These are phyloP conservation scores for Porites divaricata DNA, from an alignment of 92 coral and sea anemone genomes.

Conservation along the genomic window DNA sequence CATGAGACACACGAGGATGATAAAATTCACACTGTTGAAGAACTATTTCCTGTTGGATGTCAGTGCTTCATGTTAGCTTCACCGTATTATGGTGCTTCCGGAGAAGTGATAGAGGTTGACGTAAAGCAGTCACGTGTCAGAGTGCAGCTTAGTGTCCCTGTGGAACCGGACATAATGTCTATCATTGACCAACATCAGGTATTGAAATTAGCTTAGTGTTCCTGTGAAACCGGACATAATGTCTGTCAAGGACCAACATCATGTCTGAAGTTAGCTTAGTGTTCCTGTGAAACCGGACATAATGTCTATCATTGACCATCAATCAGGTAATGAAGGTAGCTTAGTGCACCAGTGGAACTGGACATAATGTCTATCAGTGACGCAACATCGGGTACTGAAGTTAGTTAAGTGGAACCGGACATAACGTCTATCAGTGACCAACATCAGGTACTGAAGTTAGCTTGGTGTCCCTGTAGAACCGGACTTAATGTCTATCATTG, in stretches of 20 bases:
- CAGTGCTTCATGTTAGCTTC: slow-evolving; percentile 93
- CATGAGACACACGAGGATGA: slow-evolving; percentile 69
- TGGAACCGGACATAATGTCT: slow-evolving; percentile 84
- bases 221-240: slow-evolving; percentile 79
- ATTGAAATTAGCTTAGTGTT: neutral
- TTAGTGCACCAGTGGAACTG: slow-evolving; percentile 55
- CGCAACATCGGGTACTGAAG: slow-evolving; percentile 64
- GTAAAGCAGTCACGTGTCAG: slow-evolving; percentile 90
- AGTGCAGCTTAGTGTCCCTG: slow-evolving; percentile 90
- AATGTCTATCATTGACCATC: slow-evolving; percentile 56
- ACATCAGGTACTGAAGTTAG: slow-evolving; percentile 66
- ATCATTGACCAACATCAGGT: slow-evolving; percentile 66
- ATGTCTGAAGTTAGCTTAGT: slow-evolving; percentile 29
- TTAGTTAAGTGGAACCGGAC: slow-evolving; percentile 74
- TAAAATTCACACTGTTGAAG: slow-evolving; percentile 78
- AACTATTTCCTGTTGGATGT: slow-evolving; percentile 86
- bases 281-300: slow-evolving; percentile 73
- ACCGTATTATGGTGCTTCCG: slow-evolving; percentile 93
- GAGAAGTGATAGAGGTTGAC: slow-evolving; percentile 93
- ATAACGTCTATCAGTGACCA: slow-evolving; percentile 64
- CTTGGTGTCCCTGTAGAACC: slow-evolving; percentile 57
- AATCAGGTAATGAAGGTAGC: slow-evolving; percentile 44
- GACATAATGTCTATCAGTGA: slow-evolving; percentile 68
- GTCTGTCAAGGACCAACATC: slow-evolving; percentile 58
- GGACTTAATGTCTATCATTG: slow-evolving; percentile 69